Evolutionary conservation across 2,888 invertebrate genomes (phyloP), one percentile per base, ranked within the genome.

Genomic region (Chrysopilus asiliformis): DNA sequence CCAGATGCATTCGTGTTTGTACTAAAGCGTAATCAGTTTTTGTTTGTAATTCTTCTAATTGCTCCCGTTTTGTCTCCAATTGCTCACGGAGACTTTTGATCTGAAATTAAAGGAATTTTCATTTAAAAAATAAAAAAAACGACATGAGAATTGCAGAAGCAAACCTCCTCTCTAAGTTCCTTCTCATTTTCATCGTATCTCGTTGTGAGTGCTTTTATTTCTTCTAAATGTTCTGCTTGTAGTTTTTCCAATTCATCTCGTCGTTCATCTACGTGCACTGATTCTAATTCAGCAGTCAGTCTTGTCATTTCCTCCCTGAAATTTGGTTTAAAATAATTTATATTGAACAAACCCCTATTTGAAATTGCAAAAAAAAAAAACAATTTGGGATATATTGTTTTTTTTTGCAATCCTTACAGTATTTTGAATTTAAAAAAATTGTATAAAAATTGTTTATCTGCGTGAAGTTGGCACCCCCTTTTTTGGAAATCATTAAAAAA

Each of bases 1-100:
- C 61, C 47, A 64, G 50, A 51, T 60, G 61, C 56, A 63, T 58
- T 30, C 64, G 55, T 6, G 60, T 60, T 44, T 62, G 58, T 16
- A 79, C 61, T 31, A 76, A 65, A 51, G 79, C 76, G 59, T 74
- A 68, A 56, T 80, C 81, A 0, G 79, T 73, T 44, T 72, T 72
- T 40, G 76, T 71, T 55, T 74, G 70, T 0, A 72, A 69, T 32
- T 68, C 69, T 0, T 72, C 65, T 31, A 79, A 58, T 36, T 75
- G 76, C 1, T 70, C 62, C 42, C 82, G 79, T 50, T 78, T 80
- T 30, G 70, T 71, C 2, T 70, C 65, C 19, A 82, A 53, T n/a
- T 69, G 67, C 44, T 72, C 69, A 58, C 79, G 77, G 5, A 83
- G 57, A 44, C 68, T 69, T 37, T 74, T 70, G 45, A 80, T 72